Conservation (phyloP, 2,888 invertebrate genomes). For the Rhagonycha fulva region DNA sequence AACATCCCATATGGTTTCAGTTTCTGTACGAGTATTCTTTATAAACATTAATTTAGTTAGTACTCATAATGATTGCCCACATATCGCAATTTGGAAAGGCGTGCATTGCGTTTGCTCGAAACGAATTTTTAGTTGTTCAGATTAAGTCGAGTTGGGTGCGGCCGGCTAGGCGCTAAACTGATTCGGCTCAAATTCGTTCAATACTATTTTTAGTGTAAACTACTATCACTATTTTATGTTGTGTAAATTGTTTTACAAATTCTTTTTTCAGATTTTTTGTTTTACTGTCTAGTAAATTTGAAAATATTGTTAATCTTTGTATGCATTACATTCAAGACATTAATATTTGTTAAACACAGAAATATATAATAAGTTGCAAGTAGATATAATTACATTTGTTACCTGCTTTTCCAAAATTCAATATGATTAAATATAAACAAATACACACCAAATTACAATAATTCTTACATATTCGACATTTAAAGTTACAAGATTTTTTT, state of each 20-base stretch:
- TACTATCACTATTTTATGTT: not conserved
- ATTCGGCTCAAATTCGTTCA: not conserved
- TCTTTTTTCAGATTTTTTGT: not conserved
- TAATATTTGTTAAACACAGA: not conserved
- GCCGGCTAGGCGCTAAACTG: not conserved
- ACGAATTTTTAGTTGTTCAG: not conserved
- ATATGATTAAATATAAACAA: not conserved
- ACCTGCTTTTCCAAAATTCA: not conserved
- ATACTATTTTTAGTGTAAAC: not conserved
- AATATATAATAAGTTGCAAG: not conserved
- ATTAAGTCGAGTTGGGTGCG: not conserved
- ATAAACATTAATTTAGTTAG: conserved; percentile 34
- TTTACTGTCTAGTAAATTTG: not conserved
- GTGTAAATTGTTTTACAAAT: not conserved
- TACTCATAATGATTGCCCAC: conserved; percentile 46
- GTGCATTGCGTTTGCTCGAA: conserved; percentile 14
- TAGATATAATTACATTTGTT: not conserved
- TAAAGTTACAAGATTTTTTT: not conserved
- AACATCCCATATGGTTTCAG: conserved; percentile 16
- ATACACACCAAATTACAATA: not conserved
- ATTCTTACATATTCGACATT: not conserved
- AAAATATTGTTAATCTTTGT: not conserved
- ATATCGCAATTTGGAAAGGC: conserved; percentile 38
- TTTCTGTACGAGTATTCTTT: conserved; percentile 23
- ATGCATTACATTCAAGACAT: not conserved